Conservation (phyloP, 2,797 vertebrate species). For the Sebastes cheni region DNA sequence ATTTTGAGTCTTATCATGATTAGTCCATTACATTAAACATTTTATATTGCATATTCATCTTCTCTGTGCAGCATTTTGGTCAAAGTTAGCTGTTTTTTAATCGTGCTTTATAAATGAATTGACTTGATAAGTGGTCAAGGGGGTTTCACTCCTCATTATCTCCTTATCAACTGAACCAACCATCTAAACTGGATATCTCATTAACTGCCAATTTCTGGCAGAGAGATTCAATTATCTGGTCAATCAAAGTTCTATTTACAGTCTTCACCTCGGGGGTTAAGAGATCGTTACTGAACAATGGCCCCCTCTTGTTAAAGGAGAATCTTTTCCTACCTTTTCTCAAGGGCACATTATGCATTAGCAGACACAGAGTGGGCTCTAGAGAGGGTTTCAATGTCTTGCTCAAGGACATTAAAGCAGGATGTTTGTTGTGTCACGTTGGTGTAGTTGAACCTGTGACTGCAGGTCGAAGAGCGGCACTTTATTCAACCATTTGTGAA, state of each 20-base stretch:
- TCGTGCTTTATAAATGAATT: not conserved
- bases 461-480: not conserved
- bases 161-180: not conserved
- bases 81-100: not conserved
- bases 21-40: not conserved
- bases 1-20: not conserved
- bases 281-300: slow-evolving; percentile 1
- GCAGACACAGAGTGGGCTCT: not conserved
- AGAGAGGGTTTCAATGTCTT: not conserved
- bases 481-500: not conserved
- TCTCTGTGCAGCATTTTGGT: not conserved
- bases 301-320: not conserved
- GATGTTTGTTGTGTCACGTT: not conserved
- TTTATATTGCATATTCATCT: not conserved
- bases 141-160: not conserved
- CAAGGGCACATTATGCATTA: slow-evolving; percentile 9
- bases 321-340: not conserved
- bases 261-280: not conserved
- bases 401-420: not conserved
- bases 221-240: not conserved
- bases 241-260: slow-evolving; percentile 33
- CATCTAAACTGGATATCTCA: not conserved
- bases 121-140: not conserved
- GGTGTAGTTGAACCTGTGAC: not conserved
- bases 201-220: slow-evolving; percentile 2